phyloP scores from a whole-genome alignment of 2,797 vertebrate genomes.

The Myotis pilosus region DNA sequence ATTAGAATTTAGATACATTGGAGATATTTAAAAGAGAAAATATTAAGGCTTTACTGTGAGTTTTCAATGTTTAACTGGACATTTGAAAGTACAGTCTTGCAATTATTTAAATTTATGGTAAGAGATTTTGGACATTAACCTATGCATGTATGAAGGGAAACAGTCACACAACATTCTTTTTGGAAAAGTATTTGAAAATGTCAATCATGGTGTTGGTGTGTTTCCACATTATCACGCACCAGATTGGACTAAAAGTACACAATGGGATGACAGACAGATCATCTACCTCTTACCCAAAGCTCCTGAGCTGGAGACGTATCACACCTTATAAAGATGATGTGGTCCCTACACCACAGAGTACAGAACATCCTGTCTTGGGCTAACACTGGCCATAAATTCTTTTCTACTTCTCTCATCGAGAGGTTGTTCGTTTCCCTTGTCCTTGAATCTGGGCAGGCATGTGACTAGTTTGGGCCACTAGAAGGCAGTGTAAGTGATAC shows the following conservation, averaged over 20 bases:
- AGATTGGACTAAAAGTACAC: not conserved
- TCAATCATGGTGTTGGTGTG: not conserved
- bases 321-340: not conserved
- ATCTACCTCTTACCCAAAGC: not conserved
- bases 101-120: constrained; percentile 16
- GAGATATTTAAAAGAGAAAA: not conserved
- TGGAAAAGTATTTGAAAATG: not conserved
- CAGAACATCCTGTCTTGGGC: rapidly evolving
- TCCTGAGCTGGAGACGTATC: rapidly evolving
- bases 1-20: constrained; percentile 6
- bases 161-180: not conserved
- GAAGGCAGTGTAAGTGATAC: not conserved
- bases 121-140: not conserved
- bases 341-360: not conserved
- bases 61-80: not conserved
- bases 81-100: not conserved
- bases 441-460: not conserved
- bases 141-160: not conserved
- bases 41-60: not conserved
- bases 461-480: not conserved
- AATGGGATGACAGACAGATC: not conserved
- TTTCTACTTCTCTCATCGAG: not conserved
- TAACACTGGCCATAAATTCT: not conserved
- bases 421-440: not conserved
- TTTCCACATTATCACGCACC: not conserved